Evolutionary conservation across 2,797 vertebrate genomes (phyloP).

Genomic region (Thunnus albacares): DNA sequence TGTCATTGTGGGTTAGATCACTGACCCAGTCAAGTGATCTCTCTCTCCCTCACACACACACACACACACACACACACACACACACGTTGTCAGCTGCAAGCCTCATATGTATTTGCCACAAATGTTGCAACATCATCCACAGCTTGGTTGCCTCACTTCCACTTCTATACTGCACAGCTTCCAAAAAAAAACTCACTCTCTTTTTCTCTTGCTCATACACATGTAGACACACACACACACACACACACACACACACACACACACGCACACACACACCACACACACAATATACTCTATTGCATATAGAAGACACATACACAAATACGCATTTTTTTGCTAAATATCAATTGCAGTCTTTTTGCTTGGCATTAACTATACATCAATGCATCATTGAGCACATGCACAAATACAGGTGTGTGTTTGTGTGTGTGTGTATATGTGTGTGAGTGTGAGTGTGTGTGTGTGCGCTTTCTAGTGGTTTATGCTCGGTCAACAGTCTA

Average conservation of each 20-base stretch:
- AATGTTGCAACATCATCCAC: conserved; percentile 12
- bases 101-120: conserved; percentile 7
- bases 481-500: conserved; percentile 72
- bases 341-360: conserved; percentile 34
- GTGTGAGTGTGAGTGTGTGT: conserved; percentile 27
- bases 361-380: conserved; percentile 36
- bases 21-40: conserved; percentile 16
- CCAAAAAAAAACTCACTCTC: neutral
- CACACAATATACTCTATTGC: neutral
- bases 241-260: too few relatives aligned
- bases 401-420: conserved; percentile 47
- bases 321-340: conserved; percentile 8
- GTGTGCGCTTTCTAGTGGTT: conserved; percentile 49
- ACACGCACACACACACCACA: neutral
- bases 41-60: neutral
- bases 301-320: neutral
- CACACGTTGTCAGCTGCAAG: neutral
- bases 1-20: conserved; percentile 45
- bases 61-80: neutral
- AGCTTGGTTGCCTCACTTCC: neutral
- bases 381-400: conserved; percentile 45
- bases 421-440: conserved; percentile 27
- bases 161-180: neutral
- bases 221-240: neutral
- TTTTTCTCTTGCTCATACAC: neutral